Conservation (phyloP, 1,140 invertebrate species). For the Pogonomyrmex barbatus region DNA sequence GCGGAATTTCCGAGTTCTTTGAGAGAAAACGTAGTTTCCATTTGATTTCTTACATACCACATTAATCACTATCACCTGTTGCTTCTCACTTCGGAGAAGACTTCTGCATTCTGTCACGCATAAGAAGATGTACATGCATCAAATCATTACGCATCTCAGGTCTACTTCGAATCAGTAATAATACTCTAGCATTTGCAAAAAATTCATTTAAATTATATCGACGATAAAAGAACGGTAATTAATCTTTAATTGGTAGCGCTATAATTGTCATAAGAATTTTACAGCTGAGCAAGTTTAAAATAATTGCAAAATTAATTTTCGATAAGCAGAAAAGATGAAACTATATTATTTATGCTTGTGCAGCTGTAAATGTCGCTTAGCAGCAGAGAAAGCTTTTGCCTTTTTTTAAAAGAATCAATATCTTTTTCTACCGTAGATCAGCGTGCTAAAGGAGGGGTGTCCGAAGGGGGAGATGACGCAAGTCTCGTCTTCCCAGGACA, state of each 20-base stretch:
- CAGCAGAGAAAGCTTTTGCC: background rate
- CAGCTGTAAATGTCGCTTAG: background rate
- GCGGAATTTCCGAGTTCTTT: background rate
- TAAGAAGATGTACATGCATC: conserved; percentile 5
- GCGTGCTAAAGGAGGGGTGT: conserved; percentile 67
- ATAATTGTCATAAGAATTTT: background rate
- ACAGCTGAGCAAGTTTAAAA: background rate
- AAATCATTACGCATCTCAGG: too few relatives aligned
- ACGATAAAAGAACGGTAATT: background rate
- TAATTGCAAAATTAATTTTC: background rate
- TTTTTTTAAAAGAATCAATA: background rate
- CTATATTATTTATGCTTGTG: background rate
- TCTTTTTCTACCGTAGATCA: conserved; percentile 74
- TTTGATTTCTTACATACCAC: conserved; percentile 37
- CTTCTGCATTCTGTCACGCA: conserved; percentile 50
- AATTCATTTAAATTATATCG: background rate
- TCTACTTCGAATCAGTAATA: background rate
- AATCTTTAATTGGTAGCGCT: background rate
- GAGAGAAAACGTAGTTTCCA: conserved; percentile 29
- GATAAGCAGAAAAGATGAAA: background rate
- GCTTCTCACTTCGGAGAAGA: conserved; percentile 35
- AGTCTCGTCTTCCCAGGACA: conserved; percentile 53
- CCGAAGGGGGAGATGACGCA: conserved; percentile 57
- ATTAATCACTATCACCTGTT: conserved; percentile 58
- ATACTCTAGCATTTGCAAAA: background rate